Evolutionary conservation across 2,888 invertebrate genomes (phyloP).

Genomic region (Tethea ocularis): DNA sequence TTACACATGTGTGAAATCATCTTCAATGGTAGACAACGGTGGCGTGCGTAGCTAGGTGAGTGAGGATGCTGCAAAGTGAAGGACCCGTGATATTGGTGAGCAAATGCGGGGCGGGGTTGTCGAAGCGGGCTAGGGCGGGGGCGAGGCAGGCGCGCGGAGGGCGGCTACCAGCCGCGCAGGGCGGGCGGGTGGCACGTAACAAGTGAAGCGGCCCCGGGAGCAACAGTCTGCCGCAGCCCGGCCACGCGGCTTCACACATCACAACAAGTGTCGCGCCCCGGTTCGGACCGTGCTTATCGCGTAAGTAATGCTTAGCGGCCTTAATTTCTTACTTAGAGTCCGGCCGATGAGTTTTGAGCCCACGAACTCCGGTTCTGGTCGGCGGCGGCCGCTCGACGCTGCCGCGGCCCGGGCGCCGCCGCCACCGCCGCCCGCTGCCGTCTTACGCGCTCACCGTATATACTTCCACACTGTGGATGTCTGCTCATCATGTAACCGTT

Average conservation of each 20-base stretch:
- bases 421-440: conserved; percentile 30
- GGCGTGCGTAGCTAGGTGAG: conserved; percentile 58
- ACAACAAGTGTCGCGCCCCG: conserved; percentile 59
- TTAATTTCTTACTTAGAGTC: conserved; percentile 54
- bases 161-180: conserved; percentile 57
- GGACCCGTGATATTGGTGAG: conserved; percentile 72
- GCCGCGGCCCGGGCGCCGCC: conserved; percentile 25
- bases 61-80: conserved; percentile 73
- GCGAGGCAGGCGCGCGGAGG: conserved; percentile 45
- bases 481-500: conserved; percentile 52
- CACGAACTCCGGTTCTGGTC: conserved; percentile 17
- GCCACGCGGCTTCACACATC: conserved; percentile 76
- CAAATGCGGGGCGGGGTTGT: conserved; percentile 68
- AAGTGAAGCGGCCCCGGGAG: conserved; percentile 83
- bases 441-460: conserved; percentile 28
- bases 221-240: conserved; percentile 84
- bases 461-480: conserved; percentile 50
- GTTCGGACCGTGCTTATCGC: conserved; percentile 56
- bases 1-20: conserved; percentile 13
- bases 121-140: conserved; percentile 46
- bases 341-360: conserved; percentile 31
- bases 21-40: conserved; percentile 38
- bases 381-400: conserved; percentile 18
- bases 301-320: conserved; percentile 69
- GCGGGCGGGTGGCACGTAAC: conserved; percentile 78